phyloP scores from a whole-genome alignment of 2,113 vertebrate species.

The Clupea harengus region DNA sequence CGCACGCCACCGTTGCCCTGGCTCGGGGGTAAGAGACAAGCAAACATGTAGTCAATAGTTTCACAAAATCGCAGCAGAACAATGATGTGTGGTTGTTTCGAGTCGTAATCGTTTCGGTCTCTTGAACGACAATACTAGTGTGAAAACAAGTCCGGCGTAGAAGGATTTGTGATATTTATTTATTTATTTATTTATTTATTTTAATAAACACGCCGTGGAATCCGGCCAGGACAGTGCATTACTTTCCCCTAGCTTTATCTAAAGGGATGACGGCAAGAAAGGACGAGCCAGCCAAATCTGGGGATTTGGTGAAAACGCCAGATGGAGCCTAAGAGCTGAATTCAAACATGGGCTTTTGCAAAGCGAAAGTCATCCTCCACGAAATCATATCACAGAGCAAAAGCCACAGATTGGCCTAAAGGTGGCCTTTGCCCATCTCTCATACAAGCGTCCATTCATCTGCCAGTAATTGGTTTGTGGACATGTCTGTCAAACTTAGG shows the following conservation, averaged over 20 bases:
- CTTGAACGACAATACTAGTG: conserved; percentile 1
- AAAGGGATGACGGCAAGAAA: conserved; percentile 53
- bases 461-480: background rate
- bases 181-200: conserved; percentile 15
- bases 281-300: conserved; percentile 60
- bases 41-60: background rate
- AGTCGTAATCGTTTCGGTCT: background rate
- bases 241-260: conserved; percentile 27
- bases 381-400: conserved; percentile 11
- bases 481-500: background rate
- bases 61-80: background rate
- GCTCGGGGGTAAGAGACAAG: background rate
- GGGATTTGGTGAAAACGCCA: conserved; percentile 59
- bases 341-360: conserved; percentile 16
- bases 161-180: background rate
- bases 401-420: conserved; percentile 1
- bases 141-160: background rate
- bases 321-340: conserved; percentile 52
- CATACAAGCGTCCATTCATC: background rate
- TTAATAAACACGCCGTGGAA: conserved; percentile 60
- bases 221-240: conserved; percentile 53
- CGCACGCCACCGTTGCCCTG: conserved; percentile 1
- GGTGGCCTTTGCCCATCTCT: background rate
- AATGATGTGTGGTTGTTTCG: background rate
- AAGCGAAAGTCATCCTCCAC: background rate